Conservation (phyloP, 2,113 vertebrate genomes). For the Silurus glanis region DNA sequence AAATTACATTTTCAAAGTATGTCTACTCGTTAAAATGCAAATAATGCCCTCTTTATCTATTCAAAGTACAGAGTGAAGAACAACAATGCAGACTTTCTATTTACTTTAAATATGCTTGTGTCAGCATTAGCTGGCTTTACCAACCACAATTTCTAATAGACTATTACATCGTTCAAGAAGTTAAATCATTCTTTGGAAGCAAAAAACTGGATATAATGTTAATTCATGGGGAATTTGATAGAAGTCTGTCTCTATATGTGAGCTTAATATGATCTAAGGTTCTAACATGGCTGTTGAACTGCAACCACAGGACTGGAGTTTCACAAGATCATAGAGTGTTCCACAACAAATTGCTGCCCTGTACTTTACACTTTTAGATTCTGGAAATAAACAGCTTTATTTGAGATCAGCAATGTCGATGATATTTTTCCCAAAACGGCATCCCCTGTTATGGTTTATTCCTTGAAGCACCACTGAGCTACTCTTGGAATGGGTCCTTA, state of each 20-base stretch:
- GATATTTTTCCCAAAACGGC: not conserved
- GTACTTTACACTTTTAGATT: not conserved
- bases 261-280: not conserved
- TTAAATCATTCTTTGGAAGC: not conserved
- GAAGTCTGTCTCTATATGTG: not conserved
- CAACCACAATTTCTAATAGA: not conserved
- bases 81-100: not conserved
- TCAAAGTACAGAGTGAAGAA: not conserved
- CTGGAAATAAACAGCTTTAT: not conserved
- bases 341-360: not conserved
- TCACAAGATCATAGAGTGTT: not conserved
- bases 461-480: not conserved
- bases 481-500: not conserved
- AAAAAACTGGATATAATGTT: not conserved
- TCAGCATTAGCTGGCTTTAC: conserved; percentile 22
- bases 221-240: not conserved
- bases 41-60: not conserved
- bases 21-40: conserved; percentile 18
- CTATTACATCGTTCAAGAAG: not conserved
- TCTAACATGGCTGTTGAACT: not conserved
- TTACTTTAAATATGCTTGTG: conserved; percentile 35
- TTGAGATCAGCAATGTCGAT: no score
- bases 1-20: no score
- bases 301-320: not conserved
- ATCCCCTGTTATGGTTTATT: not conserved